phyloP scores from a whole-genome alignment of 2,888 invertebrate genomes.

The Xanthia togata region DNA sequence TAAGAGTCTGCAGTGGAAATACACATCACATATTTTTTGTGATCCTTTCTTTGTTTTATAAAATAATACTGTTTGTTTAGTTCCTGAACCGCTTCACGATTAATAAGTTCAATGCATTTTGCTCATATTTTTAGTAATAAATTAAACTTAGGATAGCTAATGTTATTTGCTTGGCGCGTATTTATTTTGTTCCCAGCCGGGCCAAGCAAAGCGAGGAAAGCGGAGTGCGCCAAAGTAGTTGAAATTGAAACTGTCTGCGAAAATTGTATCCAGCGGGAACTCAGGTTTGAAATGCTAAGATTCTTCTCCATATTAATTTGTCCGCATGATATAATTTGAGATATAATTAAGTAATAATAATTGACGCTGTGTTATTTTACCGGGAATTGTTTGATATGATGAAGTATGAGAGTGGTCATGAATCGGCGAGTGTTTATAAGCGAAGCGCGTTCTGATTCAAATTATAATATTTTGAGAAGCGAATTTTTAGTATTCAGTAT shows the following conservation, averaged over 20 bases:
- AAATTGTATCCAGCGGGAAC: conserved; percentile 78
- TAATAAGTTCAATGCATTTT: conserved; percentile 32
- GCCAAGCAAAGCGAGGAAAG: conserved; percentile 80
- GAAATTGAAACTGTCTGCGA: conserved; percentile 77
- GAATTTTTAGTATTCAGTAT: conserved; percentile 67
- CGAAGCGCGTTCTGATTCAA: conserved; percentile 61
- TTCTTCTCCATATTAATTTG: conserved; percentile 70
- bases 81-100: conserved; percentile 26
- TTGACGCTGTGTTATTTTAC: conserved; percentile 49
- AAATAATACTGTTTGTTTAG: conserved; percentile 7
- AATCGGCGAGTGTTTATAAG: conserved; percentile 66
- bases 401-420: conserved; percentile 56
- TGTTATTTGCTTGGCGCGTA: conserved; percentile 84
- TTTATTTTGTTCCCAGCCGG: conserved; percentile 87
- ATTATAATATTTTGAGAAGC: conserved; percentile 64
- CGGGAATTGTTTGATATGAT: conserved; percentile 38
- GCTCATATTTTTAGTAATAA: conserved; percentile 35
- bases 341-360: conserved; percentile 59
- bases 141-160: conserved; percentile 68
- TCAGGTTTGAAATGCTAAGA: conserved; percentile 83
- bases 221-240: conserved; percentile 71
- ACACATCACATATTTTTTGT: neutral
- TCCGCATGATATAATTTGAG: conserved; percentile 73
- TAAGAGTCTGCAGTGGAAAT: neutral
- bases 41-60: conserved; percentile 6